Evolutionary conservation across 2,888 invertebrate genomes (phyloP), one percentile per base, ranked within the genome.

Genomic region (Lepas anatifera): DNA sequence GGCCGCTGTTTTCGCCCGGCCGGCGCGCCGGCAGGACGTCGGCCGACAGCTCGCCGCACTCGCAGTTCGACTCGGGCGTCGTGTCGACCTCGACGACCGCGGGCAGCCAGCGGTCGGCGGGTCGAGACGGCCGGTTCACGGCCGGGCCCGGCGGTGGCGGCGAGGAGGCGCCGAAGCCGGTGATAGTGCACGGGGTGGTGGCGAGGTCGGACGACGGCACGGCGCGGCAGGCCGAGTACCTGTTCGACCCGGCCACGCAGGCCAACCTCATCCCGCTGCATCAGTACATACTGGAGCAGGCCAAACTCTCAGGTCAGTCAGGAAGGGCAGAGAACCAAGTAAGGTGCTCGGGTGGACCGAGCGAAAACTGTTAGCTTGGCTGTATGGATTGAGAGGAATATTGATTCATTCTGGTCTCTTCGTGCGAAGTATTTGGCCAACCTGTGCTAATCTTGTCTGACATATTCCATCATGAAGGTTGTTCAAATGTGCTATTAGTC

Each of bases 251-350:
- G 63, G 78, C 70, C 77, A 76, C 72, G 73, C 76, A 10, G 74
- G 77, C 78, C 52, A 91, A 92, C 78, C 81, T 92, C 73, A 80
- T 92, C 77, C 92, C 92, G 16, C 81, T 93, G 73, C 92, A 92
- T 79, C 90, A 92, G 80, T 93, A 92, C 77, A 89, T 93, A 75
- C 84, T 93, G 76, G 92, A 92, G 77, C 93, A 93, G 81, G 89
- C 89, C 0, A 89, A 89, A 77, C 80, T 88, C 66, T 87, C 87
- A 72, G 87, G 87, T 86, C 75, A 74, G 71, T 71, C 22, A n/a
- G 69, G n/a, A 8, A 25, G 39, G 25, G 25, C 46, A 27, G n/a
- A n/a, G n/a, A n/a, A n/a, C n/a, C n/a, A n/a, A n/a, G n/a, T n/a
- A n/a, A n/a, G n/a, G n/a, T n/a, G n/a, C n/a, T n/a, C n/a, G n/a